Evolutionary conservation across 2,113 vertebrate species (phyloP).

Genomic region (Ctenodactylus gundi): DNA sequence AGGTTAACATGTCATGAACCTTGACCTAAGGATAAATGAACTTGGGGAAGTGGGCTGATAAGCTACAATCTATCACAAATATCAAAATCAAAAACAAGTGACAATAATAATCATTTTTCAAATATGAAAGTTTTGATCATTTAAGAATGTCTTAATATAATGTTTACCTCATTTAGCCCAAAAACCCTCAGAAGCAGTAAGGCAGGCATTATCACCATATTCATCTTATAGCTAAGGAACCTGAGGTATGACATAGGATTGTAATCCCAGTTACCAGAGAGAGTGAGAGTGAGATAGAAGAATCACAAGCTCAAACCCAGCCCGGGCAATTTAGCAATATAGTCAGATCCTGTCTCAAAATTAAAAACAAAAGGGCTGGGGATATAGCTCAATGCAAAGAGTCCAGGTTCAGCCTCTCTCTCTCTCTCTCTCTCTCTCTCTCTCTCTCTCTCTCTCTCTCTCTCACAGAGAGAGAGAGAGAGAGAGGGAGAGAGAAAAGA

Average conservation of each 20-base stretch:
- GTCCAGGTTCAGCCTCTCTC: neutral
- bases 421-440: too few species aligned
- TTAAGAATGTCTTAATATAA: neutral
- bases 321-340: neutral
- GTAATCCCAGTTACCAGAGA: neutral
- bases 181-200: neutral
- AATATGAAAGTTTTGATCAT: neutral
- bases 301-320: neutral
- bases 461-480: too few species aligned
- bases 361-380: neutral
- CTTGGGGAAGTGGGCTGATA: neutral
- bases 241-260: rapidly evolving
- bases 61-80: neutral
- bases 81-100: constrained; percentile 26
- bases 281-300: neutral
- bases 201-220: too few species aligned
- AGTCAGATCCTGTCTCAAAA: neutral
- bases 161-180: neutral
- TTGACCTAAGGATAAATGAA: neutral
- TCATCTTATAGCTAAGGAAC: neutral
- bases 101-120: neutral
- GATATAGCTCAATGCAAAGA: neutral
- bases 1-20: neutral
- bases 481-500: too few species aligned
- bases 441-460: too few species aligned